Evolutionary conservation across 2,888 invertebrate genomes (phyloP), one percentile per base, ranked within the genome.

Genomic region (Phorcus lineatus): DNA sequence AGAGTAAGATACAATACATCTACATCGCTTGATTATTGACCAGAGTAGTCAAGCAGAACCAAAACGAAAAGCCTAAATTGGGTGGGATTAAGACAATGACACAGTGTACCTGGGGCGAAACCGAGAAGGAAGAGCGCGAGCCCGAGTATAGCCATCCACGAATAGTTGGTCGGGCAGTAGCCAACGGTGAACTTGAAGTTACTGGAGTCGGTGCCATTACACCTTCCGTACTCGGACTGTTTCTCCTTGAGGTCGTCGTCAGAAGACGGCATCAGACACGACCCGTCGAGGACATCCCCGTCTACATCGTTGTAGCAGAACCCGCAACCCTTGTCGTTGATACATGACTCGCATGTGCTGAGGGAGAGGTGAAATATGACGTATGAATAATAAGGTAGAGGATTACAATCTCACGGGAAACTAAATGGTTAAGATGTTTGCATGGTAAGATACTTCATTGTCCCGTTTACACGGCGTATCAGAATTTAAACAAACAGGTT

Each of bases 21-120:
- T n/a, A n/a, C n/a, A n/a, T n/a, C n/a, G n/a, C n/a, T n/a, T n/a
- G n/a, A n/a, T n/a, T n/a, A n/a, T n/a, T n/a, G n/a, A n/a, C n/a
- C n/a, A n/a, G n/a, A n/a, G n/a, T n/a, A n/a, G n/a, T n/a, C n/a
- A n/a, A n/a, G n/a, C n/a, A n/a, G n/a, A n/a, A n/a, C n/a, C n/a
- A n/a, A n/a, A n/a, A n/a, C n/a, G n/a, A n/a, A n/a, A n/a, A n/a
- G n/a, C n/a, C n/a, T n/a, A n/a, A n/a, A n/a, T n/a, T n/a, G n/a
- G n/a, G n/a, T n/a, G n/a, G n/a, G n/a, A n/a, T n/a, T n/a, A n/a
- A n/a, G n/a, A n/a, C n/a, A n/a, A n/a, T n/a, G n/a, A n/a, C n/a
- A n/a, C n/a, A n/a, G n/a, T 77, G 74, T 79, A 92, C 92, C 91
- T 83, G 94, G 93, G 52, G 94, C 93, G 87, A 94, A 94, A 77